A percentile compares a stretch with the other conserved stretches of the same genome.
These are phyloP conservation scores for Metridium senile DNA, from an alignment of 92 coral and sea anemone species.

Conservation along the genomic window DNA sequence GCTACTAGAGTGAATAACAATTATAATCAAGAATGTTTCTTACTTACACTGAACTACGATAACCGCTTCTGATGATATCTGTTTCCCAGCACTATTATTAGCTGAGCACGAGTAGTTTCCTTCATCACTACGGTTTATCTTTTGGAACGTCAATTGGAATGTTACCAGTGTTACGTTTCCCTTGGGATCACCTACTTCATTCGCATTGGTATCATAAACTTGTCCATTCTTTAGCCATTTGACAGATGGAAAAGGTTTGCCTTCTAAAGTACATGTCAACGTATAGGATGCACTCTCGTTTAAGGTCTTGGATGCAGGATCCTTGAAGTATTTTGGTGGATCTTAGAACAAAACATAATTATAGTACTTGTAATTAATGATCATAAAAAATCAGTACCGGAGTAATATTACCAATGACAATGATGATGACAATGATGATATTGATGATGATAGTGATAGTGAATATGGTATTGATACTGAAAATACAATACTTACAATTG, in stretches of 20 bases:
- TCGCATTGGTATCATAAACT: neutral
- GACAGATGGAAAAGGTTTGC: slow-evolving; percentile 37
- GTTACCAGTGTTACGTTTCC: slow-evolving; percentile 8
- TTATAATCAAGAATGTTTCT: too few species aligned
- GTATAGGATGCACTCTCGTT: slow-evolving; percentile 6
- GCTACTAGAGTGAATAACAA: neutral
- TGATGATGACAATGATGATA: neutral
- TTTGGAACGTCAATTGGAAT: slow-evolving; percentile 13
- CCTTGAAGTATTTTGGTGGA: slow-evolving; percentile 15
- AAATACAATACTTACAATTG: slow-evolving; percentile 20
- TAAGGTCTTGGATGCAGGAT: neutral
- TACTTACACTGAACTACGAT: slow-evolving; percentile 4
- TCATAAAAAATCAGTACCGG: neutral
- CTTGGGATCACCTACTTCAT: neutral
- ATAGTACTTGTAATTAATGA: neutral
- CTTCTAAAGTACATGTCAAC: slow-evolving; percentile 25
- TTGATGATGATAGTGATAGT: neutral
- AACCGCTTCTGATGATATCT: neutral
- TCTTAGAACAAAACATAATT: slow-evolving; percentile 1
- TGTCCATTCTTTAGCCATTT: slow-evolving; percentile 18
- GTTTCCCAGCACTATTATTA: neutral
- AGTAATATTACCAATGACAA: neutral
- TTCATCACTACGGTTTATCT: slow-evolving; percentile 20
- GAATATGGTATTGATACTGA: neutral
- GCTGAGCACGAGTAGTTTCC: slow-evolving; percentile 1